Percentiles rank a stretch among this genome's conserved stretches.
Evolutionary conservation across 2,888 invertebrate genomes (phyloP).

Genomic region (Pterostichus madidus): DNA sequence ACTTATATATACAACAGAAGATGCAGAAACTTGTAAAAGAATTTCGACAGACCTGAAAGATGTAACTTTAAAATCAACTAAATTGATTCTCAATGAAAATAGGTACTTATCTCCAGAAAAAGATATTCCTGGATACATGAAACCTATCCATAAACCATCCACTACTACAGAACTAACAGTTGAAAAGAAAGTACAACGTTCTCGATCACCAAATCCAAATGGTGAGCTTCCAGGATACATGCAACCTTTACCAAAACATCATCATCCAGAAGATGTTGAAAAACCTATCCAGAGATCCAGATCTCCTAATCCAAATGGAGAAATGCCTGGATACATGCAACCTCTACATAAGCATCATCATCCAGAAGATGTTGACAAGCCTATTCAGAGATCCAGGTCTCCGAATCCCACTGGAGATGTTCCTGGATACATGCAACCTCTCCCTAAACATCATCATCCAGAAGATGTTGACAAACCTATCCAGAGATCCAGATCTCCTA

Average conservation of each 20-base stretch:
- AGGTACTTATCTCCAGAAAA: conserved; percentile 57
- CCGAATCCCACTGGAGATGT: neutral
- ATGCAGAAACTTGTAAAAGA: conserved; percentile 65
- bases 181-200: neutral
- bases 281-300: conserved; percentile 17
- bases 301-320: conserved; percentile 40
- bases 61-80: conserved; percentile 69
- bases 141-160: conserved; percentile 59
- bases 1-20: conserved; percentile 59
- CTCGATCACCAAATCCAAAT: conserved; percentile 36
- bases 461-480: neutral
- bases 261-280: neutral
- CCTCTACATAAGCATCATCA: neutral
- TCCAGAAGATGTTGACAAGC: neutral
- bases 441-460: conserved; percentile 28
- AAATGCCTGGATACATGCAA: conserved; percentile 46
- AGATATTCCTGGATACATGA: conserved; percentile 69
- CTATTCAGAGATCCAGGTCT: conserved; percentile 33
- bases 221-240: conserved; percentile 51
- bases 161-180: too few relatives aligned
- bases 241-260: conserved; percentile 7
- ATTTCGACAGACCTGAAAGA: conserved; percentile 47
- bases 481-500: conserved; percentile 31
- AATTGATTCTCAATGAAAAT: conserved; percentile 68
- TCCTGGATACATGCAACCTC: conserved; percentile 60